These are phyloP conservation scores for Cochlearius cochlearius DNA, from an alignment of 2,113 vertebrate genomes.

Conservation along the genomic window DNA sequence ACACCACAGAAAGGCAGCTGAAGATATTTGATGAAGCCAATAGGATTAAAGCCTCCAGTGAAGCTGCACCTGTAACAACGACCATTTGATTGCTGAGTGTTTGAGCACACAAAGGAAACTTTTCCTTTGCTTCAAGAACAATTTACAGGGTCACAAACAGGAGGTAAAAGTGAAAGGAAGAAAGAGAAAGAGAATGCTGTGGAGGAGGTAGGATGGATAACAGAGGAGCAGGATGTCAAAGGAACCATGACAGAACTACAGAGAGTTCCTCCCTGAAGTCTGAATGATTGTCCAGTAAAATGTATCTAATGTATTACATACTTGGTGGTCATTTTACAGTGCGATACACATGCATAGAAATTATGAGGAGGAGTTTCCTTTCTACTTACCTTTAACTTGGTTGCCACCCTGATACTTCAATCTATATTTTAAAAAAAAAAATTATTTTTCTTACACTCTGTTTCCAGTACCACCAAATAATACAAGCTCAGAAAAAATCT, in stretches of 20 bases:
- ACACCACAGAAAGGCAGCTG: not conserved
- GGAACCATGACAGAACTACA: not conserved
- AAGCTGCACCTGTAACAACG: not conserved
- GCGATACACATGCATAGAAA: not conserved
- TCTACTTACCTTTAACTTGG: not conserved
- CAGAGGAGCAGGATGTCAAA: not conserved
- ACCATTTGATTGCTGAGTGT: not conserved
- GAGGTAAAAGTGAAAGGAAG: not conserved
- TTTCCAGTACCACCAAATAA: not conserved
- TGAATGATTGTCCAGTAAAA: not conserved
- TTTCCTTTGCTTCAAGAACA: slow-evolving; percentile 35
- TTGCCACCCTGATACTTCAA: not conserved
- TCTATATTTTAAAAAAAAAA: not conserved
- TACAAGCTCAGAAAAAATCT: too few relatives aligned
- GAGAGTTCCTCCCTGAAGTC: not conserved
- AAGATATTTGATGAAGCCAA: not conserved
- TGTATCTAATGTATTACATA: not conserved
- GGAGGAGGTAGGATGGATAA: not conserved
- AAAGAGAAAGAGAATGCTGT: not conserved
- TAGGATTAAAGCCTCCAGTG: not conserved
- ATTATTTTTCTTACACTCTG: not conserved
- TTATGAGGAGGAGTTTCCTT: not conserved
- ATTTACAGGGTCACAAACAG: slow-evolving; percentile 49
- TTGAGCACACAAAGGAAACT: not conserved
- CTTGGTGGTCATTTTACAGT: not conserved